A percentile compares a stretch with the other conserved stretches of the same genome.
phyloP scores from a whole-genome alignment of 2,113 vertebrate species.

The Epinephelus fuscoguttatus region DNA sequence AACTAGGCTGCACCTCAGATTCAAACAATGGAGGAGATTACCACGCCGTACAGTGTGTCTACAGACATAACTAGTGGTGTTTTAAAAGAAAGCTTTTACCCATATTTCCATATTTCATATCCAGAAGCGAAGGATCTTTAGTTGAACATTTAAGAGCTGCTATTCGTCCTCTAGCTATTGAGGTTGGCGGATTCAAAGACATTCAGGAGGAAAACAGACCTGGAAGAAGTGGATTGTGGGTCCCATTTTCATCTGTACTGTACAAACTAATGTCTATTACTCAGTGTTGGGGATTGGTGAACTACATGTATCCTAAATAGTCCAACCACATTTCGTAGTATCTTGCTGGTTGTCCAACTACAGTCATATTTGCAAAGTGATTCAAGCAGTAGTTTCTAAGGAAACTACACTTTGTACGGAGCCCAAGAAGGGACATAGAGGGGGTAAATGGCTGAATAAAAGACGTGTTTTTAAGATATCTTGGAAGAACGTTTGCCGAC shows the following conservation, averaged over 20 bases:
- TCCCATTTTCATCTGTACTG: not conserved
- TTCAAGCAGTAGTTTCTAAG: no score
- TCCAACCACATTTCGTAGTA: no score
- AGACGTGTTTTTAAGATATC: no score
- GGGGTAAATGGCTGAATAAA: no score
- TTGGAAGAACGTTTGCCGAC: no score
- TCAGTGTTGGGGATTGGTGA: no score
- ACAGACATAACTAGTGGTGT: not conserved
- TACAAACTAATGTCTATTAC: not conserved
- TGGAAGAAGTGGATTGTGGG: not conserved
- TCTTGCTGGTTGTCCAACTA: no score
- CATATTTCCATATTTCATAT: slow-evolving; percentile 9
- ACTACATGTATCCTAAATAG: no score
- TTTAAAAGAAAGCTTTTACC: slow-evolving; percentile 22
- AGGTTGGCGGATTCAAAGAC: slow-evolving; percentile 6
- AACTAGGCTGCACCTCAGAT: slow-evolving; percentile 33
- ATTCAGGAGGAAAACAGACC: not conserved
- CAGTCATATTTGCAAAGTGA: no score
- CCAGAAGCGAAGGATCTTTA: slow-evolving; percentile 12
- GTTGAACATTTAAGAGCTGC: not conserved
- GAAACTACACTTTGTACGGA: no score
- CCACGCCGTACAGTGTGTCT: not conserved
- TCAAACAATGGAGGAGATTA: slow-evolving; percentile 24
- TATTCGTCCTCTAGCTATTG: slow-evolving; percentile 6
- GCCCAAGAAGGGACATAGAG: no score